Evolutionary conservation across 2,888 invertebrate species (phyloP).

Genomic region (Megaustenia siamemsis): DNA sequence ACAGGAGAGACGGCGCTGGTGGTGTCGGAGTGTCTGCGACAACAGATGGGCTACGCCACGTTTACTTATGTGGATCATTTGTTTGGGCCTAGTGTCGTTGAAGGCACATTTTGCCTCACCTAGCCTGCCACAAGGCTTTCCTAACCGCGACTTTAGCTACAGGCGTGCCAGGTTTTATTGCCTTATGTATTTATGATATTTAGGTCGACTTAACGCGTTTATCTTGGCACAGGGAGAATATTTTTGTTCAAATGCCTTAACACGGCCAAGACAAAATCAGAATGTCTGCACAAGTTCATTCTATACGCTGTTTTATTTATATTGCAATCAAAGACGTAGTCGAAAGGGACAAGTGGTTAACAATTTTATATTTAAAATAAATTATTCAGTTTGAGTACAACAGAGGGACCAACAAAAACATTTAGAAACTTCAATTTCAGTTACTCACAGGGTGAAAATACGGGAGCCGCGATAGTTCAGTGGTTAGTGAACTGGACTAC

Average conservation of each 20-base stretch:
- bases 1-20: background rate
- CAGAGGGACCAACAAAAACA: no score
- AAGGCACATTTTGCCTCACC: background rate
- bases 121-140: background rate
- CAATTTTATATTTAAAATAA: no score
- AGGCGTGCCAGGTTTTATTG: constrained; percentile 16
- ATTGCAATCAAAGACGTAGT: no score
- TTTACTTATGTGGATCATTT: background rate
- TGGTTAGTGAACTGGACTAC: no score
- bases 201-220: background rate
- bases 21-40: background rate
- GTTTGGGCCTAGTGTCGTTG: background rate
- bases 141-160: background rate
- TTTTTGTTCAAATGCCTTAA: constrained; percentile 22
- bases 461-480: no score
- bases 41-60: background rate
- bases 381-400: no score
- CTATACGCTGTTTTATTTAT: no score
- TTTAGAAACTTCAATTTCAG: no score
- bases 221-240: background rate
- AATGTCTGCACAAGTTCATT: background rate
- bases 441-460: no score
- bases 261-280: background rate
- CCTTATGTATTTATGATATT: background rate
- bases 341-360: no score